phyloP scores from a whole-genome alignment of 30 jellyfish, hydroid and myxozoan genomes.

The Turritopsis rubra region DNA sequence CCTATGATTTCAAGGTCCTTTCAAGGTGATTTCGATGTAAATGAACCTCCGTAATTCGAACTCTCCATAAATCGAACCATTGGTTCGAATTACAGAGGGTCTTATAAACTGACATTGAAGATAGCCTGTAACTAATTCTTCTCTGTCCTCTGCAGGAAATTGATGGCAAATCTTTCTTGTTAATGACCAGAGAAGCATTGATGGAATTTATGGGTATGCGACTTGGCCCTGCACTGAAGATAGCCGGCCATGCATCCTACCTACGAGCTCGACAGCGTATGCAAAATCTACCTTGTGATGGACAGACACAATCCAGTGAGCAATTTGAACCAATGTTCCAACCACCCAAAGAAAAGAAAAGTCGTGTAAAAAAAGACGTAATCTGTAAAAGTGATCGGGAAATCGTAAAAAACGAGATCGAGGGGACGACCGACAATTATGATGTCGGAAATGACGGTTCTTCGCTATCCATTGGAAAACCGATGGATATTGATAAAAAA shows the following conservation, averaged over 20 bases:
- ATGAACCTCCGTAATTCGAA: too few relatives aligned
- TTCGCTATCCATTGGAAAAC: background rate
- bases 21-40: too few relatives aligned
- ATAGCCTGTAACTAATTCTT: background rate
- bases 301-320: background rate
- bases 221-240: slow-evolving; percentile 97
- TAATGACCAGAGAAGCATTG: slow-evolving; percentile 84
- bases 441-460: background rate
- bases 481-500: background rate
- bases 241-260: slow-evolving; percentile 85
- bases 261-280: slow-evolving; percentile 81
- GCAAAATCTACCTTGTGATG: slow-evolving; percentile 23
- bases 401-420: background rate
- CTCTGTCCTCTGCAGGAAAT: slow-evolving; percentile 49
- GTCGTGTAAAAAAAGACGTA: background rate
- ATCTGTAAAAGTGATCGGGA: background rate
- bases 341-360: background rate
- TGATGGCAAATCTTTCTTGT: slow-evolving; percentile 85
- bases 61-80: too few relatives aligned
- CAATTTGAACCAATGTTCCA: background rate
- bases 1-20: too few relatives aligned
- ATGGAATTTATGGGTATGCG: slow-evolving; percentile 92
- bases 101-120: background rate
- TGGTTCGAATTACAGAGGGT: background rate
- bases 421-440: background rate